These are phyloP conservation scores for Falco columbarius DNA, from an alignment of 2,797 vertebrate species.

Conservation along the genomic window DNA sequence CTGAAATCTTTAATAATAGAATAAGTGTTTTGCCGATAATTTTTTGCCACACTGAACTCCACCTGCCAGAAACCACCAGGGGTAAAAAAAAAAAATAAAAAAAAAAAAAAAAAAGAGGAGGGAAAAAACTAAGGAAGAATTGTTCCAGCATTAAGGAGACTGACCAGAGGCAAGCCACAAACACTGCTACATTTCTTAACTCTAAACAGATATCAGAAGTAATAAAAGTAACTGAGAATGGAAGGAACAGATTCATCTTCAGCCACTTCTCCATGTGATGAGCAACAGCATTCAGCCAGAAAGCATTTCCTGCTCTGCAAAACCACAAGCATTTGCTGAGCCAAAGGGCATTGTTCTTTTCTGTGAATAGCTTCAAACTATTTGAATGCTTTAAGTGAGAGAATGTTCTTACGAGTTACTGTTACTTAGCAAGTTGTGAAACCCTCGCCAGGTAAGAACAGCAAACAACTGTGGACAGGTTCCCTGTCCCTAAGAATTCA, in stretches of 20 bases:
- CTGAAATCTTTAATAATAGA: not conserved
- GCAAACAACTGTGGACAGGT: not conserved
- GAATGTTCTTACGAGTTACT: not conserved
- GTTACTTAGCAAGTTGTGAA: conserved; percentile 14
- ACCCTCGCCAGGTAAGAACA: conserved; percentile 23
- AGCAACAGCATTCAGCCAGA: conserved; percentile 52
- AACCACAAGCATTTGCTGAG: conserved; percentile 55
- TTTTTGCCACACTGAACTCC: not conserved
- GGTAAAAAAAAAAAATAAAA: not conserved
- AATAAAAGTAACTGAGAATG: conserved; percentile 62
- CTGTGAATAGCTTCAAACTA: conserved; percentile 57
- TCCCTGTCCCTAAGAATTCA: not conserved
- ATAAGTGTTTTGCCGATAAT: not conserved
- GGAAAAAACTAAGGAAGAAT: not conserved
- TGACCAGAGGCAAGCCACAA: not conserved
- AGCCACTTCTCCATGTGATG: conserved; percentile 48
- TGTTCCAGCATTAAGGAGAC: not conserved
- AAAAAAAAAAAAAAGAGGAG: not conserved
- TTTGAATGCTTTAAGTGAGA: conserved; percentile 36
- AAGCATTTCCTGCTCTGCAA: conserved; percentile 66
- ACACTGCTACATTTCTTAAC: conserved; percentile 24
- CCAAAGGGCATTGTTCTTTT: conserved; percentile 57
- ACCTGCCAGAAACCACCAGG: not conserved
- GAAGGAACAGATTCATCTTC: conserved; percentile 47
- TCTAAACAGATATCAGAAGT: conserved; percentile 62